phyloP scores from a whole-genome alignment of 2,797 vertebrate genomes.

The Myotis daubentonii region DNA sequence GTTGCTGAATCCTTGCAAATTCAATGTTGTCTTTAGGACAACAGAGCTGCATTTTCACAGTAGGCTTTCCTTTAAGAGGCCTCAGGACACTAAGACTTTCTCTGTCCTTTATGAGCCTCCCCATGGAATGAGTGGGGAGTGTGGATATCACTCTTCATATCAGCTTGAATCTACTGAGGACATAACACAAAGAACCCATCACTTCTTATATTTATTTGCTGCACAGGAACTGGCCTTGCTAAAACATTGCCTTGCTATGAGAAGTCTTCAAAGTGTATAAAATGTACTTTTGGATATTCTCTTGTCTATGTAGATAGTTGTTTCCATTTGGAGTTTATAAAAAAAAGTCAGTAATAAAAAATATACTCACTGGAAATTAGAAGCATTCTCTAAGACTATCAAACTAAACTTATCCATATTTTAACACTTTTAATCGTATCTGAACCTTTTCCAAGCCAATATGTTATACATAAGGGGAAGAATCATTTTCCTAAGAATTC shows the following conservation, averaged over 20 bases:
- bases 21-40: constrained; percentile 25
- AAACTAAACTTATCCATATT: neutral
- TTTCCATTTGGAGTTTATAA: neutral
- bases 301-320: neutral
- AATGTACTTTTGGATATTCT: neutral
- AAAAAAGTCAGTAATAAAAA: constrained; percentile 30
- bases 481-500: neutral
- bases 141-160: neutral
- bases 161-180: neutral
- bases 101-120: constrained; percentile 20
- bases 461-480: neutral
- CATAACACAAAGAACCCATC: constrained; percentile 9
- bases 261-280: neutral
- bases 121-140: constrained; percentile 32
- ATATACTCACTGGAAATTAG: neutral
- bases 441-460: neutral
- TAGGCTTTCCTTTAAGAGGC: constrained; percentile 48
- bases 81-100: constrained; percentile 41
- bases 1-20: constrained; percentile 14
- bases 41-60: neutral
- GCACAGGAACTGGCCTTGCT: neutral
- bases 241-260: neutral
- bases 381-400: neutral
- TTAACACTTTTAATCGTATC: neutral
- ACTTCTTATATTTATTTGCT: neutral